Evolutionary conservation across 2,797 vertebrate genomes (phyloP), one percentile per base, ranked within the genome.

Genomic region (Streptopelia turtur): DNA sequence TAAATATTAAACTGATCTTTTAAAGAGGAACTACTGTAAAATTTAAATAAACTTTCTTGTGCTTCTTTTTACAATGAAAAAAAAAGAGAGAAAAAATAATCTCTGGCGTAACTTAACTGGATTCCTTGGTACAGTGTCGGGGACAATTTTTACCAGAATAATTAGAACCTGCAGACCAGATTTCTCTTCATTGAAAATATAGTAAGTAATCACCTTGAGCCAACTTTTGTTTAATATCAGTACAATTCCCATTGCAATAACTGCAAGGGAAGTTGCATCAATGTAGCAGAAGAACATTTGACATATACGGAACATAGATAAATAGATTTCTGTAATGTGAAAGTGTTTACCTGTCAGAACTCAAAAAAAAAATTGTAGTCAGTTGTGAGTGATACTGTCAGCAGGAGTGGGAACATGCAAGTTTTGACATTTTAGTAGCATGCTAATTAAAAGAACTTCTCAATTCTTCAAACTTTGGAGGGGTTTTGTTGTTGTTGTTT

Each of bases 1-100:
- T 94, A 94, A 95, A 90, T 82, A 92, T 85, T 91, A 91, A 92
- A 90, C 78, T 84, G 83, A 80, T 45, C 65, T 92, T 82, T 94
- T 76, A 66, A 92, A 91, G 50, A 61, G 18, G 31, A 92, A 64
- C 49, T 35, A 72, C 47, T 78, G 24, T 45, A 86, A 89, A 79
- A 88, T 79, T 90, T 94, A 93, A 94, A 88, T 90, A 93, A 96
- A 96, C 23, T 61, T 95, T 81, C 64, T 76, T 94, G 59, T 70
- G 16, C 4, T 82, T 83, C 41, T 69, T 94, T 86, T 94, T 70
- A 72, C 55, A 93, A 88, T 86, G 91, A 37, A 93, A 87, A 92
- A 56, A 76, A 33, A 90, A 88, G 94, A 88, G 39, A 92, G 43
- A 93, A 89, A 90, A 93, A 92, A 71, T 64, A 90, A 79, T 94